phyloP scores from a whole-genome alignment of 2,888 invertebrate species.

The Hirtodrosophila histrioides region DNA sequence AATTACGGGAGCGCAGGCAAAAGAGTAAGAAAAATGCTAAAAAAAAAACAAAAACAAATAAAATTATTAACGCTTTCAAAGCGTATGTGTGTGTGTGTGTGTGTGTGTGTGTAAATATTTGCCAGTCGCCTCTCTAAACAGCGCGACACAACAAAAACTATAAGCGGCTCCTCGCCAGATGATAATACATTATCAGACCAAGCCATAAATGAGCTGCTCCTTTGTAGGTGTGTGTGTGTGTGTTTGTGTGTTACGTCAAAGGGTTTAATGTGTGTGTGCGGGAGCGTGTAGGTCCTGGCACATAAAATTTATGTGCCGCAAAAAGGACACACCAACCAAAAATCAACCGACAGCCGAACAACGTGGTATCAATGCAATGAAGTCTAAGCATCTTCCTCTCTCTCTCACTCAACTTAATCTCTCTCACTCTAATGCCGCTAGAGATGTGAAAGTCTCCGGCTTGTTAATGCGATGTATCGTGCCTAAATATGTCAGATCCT shows the following conservation, averaged over 20 bases:
- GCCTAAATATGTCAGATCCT: too few relatives aligned
- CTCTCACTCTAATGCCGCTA: conserved; percentile 2
- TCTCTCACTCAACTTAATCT: background rate
- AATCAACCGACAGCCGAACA: conserved; percentile 66
- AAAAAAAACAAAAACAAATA: conserved; percentile 39
- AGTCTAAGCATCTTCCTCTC: conserved; percentile 17
- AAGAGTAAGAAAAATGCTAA: conserved; percentile 48
- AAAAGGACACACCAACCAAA: conserved; percentile 59
- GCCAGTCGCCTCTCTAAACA: conserved; percentile 30
- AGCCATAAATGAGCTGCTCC: conserved; percentile 56
- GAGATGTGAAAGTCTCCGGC: conserved; percentile 12
- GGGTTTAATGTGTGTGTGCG: conserved; percentile 44
- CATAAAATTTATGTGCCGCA: conserved; percentile 73
- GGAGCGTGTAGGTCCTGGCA: conserved; percentile 39
- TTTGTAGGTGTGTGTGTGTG: conserved; percentile 10
- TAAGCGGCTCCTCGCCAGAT: conserved; percentile 24
- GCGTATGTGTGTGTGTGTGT: conserved; percentile 5
- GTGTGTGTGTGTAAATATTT: conserved; percentile 40
- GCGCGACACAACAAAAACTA: conserved; percentile 53
- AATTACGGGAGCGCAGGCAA: conserved; percentile 58
- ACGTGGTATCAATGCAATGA: conserved; percentile 67
- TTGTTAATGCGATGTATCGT: too few relatives aligned
- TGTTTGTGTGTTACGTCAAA: conserved; percentile 39
- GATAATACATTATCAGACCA: conserved; percentile 57
- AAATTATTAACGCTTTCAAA: conserved; percentile 66